Percentiles rank a stretch among this genome's conserved stretches.
These are phyloP conservation scores for Drosophila limbata DNA, from an alignment of 2,888 invertebrate species.

Conservation along the genomic window DNA sequence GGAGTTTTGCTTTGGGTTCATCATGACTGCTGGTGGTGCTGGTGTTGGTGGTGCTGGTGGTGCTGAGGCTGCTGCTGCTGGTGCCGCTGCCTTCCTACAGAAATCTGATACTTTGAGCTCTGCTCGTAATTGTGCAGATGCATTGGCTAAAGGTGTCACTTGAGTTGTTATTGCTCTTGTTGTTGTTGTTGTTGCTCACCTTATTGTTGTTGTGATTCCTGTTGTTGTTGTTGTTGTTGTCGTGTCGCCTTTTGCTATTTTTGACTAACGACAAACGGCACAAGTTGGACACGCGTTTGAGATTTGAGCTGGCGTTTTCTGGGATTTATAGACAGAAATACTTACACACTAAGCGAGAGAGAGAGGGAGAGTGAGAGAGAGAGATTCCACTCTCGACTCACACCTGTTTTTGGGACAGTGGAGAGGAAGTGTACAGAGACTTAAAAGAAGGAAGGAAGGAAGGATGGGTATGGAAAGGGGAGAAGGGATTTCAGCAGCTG, in stretches of 20 bases:
- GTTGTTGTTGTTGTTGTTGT: slow-evolving; percentile 46
- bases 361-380: not conserved
- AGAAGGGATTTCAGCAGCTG: slow-evolving; percentile 41
- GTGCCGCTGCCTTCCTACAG: slow-evolving; percentile 63
- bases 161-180: slow-evolving; percentile 54
- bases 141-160: slow-evolving; percentile 78
- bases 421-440: slow-evolving; percentile 34
- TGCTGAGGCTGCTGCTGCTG: slow-evolving; percentile 27
- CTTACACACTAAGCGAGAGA: not conserved
- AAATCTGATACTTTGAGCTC: slow-evolving; percentile 73
- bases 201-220: slow-evolving; percentile 33
- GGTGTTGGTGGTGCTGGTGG: slow-evolving; percentile 36
- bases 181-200: slow-evolving; percentile 27
- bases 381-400: slow-evolving; percentile 12
- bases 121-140: slow-evolving; percentile 79
- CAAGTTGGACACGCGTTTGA: slow-evolving; percentile 74
- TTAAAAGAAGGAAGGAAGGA: slow-evolving; percentile 4
- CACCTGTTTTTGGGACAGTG: slow-evolving; percentile 42
- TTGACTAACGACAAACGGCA: slow-evolving; percentile 70
- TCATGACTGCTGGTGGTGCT: slow-evolving; percentile 44
- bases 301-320: slow-evolving; percentile 52
- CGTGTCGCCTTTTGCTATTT: slow-evolving; percentile 60
- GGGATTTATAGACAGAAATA: slow-evolving; percentile 1
- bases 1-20: slow-evolving; percentile 67
- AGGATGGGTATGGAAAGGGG: not conserved